A percentile compares a stretch with the other conserved stretches of the same genome.
Evolutionary conservation across 2,113 vertebrate genomes (phyloP).

Genomic region (Channa argus): DNA sequence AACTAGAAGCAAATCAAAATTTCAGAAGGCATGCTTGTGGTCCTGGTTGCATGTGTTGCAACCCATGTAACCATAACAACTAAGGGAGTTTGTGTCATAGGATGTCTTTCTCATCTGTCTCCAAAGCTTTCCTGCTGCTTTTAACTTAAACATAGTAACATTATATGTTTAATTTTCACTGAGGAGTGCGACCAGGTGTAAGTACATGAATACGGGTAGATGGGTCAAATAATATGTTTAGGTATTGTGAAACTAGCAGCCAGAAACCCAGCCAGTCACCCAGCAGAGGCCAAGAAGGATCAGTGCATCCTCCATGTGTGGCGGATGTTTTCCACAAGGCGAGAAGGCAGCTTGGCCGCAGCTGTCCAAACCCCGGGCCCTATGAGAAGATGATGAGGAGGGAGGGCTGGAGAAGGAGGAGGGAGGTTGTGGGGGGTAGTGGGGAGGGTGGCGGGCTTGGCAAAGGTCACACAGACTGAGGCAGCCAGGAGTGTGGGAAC

Average conservation of each 20-base stretch:
- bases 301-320: slow-evolving; percentile 86
- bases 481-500: slow-evolving; percentile 85
- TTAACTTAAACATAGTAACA: slow-evolving; percentile 18
- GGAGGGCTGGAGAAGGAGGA: slow-evolving; percentile 64
- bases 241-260: slow-evolving; percentile 61
- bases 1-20: background rate
- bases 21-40: background rate
- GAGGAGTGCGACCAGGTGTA: slow-evolving; percentile 20
- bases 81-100: background rate
- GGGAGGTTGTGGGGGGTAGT: slow-evolving; percentile 60
- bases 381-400: slow-evolving; percentile 79
- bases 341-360: slow-evolving; percentile 90
- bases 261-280: slow-evolving; percentile 38
- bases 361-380: slow-evolving; percentile 85
- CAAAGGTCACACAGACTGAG: slow-evolving; percentile 87
- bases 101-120: background rate
- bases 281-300: slow-evolving; percentile 72
- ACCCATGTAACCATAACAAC: background rate
- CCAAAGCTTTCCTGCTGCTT: slow-evolving; percentile 8
- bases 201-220: slow-evolving; percentile 28
- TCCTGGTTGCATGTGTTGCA: background rate
- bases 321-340: slow-evolving; percentile 93
- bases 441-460: slow-evolving; percentile 79
- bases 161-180: slow-evolving; percentile 19
- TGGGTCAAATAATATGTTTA: slow-evolving; percentile 56